Base-by-base conservation (phyloP, 2,888 invertebrate genomes). In the Argyresthia goedartella region DNA sequence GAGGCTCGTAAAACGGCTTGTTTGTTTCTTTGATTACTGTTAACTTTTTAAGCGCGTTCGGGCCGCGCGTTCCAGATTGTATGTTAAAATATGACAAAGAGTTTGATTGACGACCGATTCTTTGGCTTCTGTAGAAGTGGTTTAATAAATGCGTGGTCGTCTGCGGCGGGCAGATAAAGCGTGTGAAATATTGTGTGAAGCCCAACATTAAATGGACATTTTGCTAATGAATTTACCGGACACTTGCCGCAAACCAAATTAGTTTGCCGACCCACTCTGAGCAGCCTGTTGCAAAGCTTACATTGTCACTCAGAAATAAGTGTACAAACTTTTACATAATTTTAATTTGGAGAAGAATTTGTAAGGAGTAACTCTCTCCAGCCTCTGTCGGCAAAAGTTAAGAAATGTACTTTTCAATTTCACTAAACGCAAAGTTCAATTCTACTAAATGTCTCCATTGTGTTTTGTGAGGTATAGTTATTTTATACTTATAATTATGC, bases 1-100 rank as follows among this genome's bases (percentile, higher is more conserved):
- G 36, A 46, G 47, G 47, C 42, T 52, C 52, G 54, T 54, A 54
- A 55, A 55, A 52, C 35, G 36, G 36, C 36, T n/a, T 48, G 13
- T 35, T 36, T 48, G 48, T 35, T 44, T 9, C 14, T 48, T 48
- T 36, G 48, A 48, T 48, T 44, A 15, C 14, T 46, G 25, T 46
- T 46, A 15, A 14, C 43, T 44, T 48, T 48, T 15, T 8, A 35
- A 36, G 1, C 10, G 10, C 14, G 14, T 48, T 39, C 36, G 36
- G 25, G 36, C 10, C 25, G 25, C 13, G n/a, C 14, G 48, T 48
- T 39, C 44, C 4, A 15, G 36, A 34, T 36, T 48, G 48, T 48
- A 48, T 48, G 44, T 44, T 44, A 13, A 48, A 48, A n/a, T 34
- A 11, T 48, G 16, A 48, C 48, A 36, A 36, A 36, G 35, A 36